Percentiles rank a stretch among this genome's conserved stretches.
Evolutionary conservation across 2,113 vertebrate genomes (phyloP).

Genomic region (Cricetomys ansorgei): DNA sequence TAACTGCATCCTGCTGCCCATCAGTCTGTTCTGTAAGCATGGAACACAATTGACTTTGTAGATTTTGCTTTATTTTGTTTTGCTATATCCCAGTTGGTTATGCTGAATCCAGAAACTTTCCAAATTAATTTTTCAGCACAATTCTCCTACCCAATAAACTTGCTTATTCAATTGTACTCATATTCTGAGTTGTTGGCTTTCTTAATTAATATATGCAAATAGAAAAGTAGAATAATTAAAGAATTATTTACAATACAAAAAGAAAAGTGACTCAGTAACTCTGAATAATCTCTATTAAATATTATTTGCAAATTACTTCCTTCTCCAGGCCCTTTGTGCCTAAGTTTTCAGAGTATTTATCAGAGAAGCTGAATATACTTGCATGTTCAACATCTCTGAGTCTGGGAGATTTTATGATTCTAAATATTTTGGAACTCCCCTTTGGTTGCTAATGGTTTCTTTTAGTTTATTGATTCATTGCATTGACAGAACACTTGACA

Average conservation of each 20-base stretch:
- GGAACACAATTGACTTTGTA: conserved; percentile 56
- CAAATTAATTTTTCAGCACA: conserved; percentile 69
- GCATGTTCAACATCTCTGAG: neutral
- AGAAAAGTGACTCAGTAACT: conserved; percentile 65
- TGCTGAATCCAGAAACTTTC: conserved; percentile 66
- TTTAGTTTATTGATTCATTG: neutral
- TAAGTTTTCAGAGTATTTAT: conserved; percentile 38
- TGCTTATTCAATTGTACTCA: conserved; percentile 70
- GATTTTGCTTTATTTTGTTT: conserved; percentile 42
- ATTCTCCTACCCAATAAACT: conserved; percentile 65
- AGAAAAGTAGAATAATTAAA: conserved; percentile 74
- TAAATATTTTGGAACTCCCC: conserved; percentile 1
- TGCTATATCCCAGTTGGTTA: conserved; percentile 64
- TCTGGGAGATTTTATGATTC: conserved; percentile 20
- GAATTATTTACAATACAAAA: conserved; percentile 80
- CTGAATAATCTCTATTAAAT: conserved; percentile 67
- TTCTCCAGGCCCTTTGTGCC: neutral
- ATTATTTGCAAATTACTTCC: conserved; percentile 69
- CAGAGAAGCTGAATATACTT: neutral
- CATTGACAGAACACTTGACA: neutral
- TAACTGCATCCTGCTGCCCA: neutral
- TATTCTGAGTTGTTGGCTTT: conserved; percentile 67
- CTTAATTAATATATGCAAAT: conserved; percentile 83
- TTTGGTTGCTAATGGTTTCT: neutral
- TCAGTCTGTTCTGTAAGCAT: conserved; percentile 62